Conservation (phyloP, 92 coral and sea anemone species). For the Zoanthus gigantus region DNA sequence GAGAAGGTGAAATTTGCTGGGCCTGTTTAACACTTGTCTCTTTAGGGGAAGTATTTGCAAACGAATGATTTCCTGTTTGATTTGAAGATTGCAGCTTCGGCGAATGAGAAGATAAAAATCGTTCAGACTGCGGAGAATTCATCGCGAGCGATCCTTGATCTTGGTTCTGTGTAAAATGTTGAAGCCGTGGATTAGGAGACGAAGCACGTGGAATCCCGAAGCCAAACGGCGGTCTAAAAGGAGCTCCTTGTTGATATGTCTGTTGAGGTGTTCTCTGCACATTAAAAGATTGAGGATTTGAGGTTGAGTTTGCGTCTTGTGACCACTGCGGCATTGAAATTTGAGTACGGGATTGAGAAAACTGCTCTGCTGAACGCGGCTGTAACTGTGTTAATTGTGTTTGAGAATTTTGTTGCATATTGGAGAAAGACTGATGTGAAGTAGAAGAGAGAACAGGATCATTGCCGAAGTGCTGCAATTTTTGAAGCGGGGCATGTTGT, state of each 20-base stretch:
- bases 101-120: constrained; percentile 79
- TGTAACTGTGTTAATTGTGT: constrained; percentile 79
- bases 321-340: constrained; percentile 74
- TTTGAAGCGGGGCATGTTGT: constrained; percentile 83
- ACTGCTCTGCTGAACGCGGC: constrained; percentile 74
- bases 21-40: constrained; percentile 78
- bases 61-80: constrained; percentile 68
- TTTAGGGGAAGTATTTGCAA: constrained; percentile 83
- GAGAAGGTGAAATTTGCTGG: constrained; percentile 62
- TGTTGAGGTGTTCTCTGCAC: constrained; percentile 70
- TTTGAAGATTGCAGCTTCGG: constrained; percentile 79
- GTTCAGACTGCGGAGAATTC: constrained; percentile 65
- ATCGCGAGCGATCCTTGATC: constrained; percentile 56
- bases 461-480: constrained; percentile 91
- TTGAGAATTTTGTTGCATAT: constrained; percentile 81
- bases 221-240: constrained; percentile 81
- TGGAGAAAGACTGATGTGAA: constrained; percentile 76
- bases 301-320: constrained; percentile 76
- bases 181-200: constrained; percentile 83
- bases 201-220: constrained; percentile 86
- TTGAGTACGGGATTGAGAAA: constrained; percentile 74
- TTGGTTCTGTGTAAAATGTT: constrained; percentile 81
- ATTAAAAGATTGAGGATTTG: constrained; percentile 64
- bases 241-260: constrained; percentile 75
- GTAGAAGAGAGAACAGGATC: constrained; percentile 90